A percentile compares a stretch with the other conserved stretches of the same genome.
phyloP scores from a whole-genome alignment of 2,797 vertebrate genomes.

The Chiloscyllium punctatum region DNA sequence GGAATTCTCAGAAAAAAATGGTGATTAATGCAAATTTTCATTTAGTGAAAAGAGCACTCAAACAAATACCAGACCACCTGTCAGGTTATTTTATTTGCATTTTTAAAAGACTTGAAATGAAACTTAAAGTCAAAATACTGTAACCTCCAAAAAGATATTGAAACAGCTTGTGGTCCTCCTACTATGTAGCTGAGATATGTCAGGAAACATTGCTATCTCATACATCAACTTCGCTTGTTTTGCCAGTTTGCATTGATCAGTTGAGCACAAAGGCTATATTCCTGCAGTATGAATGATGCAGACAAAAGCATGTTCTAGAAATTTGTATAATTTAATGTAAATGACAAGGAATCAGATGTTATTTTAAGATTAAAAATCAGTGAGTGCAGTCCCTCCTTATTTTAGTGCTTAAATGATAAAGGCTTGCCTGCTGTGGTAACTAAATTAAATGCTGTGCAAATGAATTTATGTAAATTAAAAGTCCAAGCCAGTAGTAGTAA shows the following conservation, averaged over 20 bases:
- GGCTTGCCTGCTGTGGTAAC: neutral
- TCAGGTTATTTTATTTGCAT: neutral
- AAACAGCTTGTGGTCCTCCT: neutral
- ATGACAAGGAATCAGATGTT: neutral
- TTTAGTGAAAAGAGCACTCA: neutral
- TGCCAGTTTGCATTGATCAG: neutral
- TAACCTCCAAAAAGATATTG: neutral
- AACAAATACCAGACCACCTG: neutral
- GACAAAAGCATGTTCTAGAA: too few species aligned
- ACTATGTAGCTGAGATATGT: neutral
- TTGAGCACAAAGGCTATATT: neutral
- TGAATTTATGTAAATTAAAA: constrained; percentile 15
- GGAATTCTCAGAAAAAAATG: neutral
- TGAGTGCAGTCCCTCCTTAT: constrained; percentile 18
- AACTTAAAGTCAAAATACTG: neutral
- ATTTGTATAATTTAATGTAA: neutral
- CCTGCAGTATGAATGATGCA: neutral
- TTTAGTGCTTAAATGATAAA: neutral
- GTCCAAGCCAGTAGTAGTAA: neutral
- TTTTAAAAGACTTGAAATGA: neutral
- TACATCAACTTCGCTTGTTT: neutral
- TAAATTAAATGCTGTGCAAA: constrained; percentile 9
- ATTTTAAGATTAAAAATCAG: constrained; percentile 20
- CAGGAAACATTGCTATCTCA: neutral
- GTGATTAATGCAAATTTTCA: neutral